Base-by-base conservation (phyloP, 1,140 invertebrate genomes). In the Ectropis grisescens region DNA sequence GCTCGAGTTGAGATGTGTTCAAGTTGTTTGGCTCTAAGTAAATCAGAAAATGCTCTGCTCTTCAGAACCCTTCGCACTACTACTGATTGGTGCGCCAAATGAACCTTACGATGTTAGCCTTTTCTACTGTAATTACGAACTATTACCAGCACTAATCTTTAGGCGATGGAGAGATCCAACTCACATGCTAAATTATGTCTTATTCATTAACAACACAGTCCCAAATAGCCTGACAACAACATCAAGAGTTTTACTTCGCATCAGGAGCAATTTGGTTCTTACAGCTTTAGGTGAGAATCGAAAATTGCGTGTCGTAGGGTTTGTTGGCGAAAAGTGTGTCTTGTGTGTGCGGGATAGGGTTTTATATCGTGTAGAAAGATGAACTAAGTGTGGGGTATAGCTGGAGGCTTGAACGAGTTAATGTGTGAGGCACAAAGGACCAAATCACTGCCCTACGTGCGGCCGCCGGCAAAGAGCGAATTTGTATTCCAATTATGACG, bases 401-500 rank as follows among this genome's bases (percentile, higher is more conserved):
- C 54, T 53, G 40, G 54, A 59, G 54, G 51, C 54, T 58, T 60
- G 67, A 74, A 79, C 65, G 71, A 79, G 71, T 72, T 74, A 74
- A 74, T 72, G 74, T 70, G 74, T 79, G 69, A 62, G 57, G 56
- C 69, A 79, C 74, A 79, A 79, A 78, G 69, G 71, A 58, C 69
- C 61, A 79, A 79, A 79, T 79, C 74, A 79, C 71, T 66, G 52
- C 41, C 58, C 55, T 50, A 40, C 37, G 43, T 44, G 55, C 52
- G 56, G 58, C 58, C 49, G 46, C 55, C n/a, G 56, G 57, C 74
- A 76, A 76, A 76, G 65, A 68, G 69, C 62, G 59, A 76, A 80
- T 76, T 80, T 76, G 71, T 76, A 80, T 74, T 74, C 69, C 74
- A 80, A 80, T 80, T 80, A 79, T 74, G 62, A 72, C 65, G 54